phyloP scores from a whole-genome alignment of 92 coral and sea anemone genomes.

The Heteractis magnifica region DNA sequence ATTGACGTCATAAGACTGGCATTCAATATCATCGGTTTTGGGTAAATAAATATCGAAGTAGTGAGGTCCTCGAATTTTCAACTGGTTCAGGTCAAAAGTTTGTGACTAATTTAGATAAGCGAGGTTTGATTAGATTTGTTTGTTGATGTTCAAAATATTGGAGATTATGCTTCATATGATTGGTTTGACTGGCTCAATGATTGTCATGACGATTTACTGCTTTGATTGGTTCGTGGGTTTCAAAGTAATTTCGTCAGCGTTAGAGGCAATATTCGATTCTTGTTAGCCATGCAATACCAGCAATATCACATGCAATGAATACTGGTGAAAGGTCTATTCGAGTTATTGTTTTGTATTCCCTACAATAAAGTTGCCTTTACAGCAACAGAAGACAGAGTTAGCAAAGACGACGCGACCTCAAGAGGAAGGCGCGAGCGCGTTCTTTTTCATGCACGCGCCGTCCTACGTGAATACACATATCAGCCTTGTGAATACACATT shows the following conservation, averaged over 20 bases:
- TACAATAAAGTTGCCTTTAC: not conserved
- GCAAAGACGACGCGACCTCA: not conserved
- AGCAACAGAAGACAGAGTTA: not conserved
- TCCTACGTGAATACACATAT: too few relatives aligned
- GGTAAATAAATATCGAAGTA: too few relatives aligned
- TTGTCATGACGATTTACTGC: not conserved
- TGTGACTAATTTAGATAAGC: too few relatives aligned
- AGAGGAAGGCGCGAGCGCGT: not conserved
- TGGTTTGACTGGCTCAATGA: not conserved
- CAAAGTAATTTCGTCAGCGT: not conserved
- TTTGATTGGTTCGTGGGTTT: not conserved
- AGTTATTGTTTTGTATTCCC: not conserved
- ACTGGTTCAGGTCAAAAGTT: too few relatives aligned
- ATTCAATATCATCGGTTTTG: too few relatives aligned
- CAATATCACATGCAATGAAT: not conserved
- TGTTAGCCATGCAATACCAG: slow-evolving; percentile 3
- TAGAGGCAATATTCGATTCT: not conserved
- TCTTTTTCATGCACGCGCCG: too few relatives aligned
- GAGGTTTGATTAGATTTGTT: not conserved
- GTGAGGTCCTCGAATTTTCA: too few relatives aligned
- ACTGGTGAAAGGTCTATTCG: not conserved
- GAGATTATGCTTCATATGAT: not conserved
- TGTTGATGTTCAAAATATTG: not conserved
- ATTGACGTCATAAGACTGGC: too few relatives aligned
- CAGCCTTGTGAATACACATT: too few relatives aligned